Conservation (phyloP, 2,113 vertebrate genomes). For the Oreocharis arfaki region DNA sequence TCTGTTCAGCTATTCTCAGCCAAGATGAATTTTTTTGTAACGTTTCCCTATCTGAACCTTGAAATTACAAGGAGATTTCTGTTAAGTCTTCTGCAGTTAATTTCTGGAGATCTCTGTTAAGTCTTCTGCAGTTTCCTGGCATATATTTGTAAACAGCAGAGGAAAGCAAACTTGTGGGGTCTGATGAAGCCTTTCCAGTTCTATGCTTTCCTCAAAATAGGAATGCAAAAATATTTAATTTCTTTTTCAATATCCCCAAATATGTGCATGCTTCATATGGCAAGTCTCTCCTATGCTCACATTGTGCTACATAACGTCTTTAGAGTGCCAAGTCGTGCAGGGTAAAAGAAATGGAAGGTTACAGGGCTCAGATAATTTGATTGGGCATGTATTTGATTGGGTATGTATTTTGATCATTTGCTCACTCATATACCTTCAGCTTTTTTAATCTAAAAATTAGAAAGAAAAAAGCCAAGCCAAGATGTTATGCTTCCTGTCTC, state of each 20-base stretch:
- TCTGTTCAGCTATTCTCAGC: constrained; percentile 4
- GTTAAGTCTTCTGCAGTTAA: background rate
- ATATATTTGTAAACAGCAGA: background rate
- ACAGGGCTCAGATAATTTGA: background rate
- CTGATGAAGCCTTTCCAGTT: background rate
- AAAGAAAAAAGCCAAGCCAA: background rate
- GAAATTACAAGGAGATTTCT: background rate
- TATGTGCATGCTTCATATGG: background rate
- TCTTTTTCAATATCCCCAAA: background rate
- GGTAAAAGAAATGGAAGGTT: background rate
- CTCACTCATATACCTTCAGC: background rate
- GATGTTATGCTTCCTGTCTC: background rate
- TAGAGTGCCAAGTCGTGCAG: background rate
- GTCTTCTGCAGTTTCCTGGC: background rate
- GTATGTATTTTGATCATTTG: background rate
- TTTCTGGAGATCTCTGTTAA: background rate
- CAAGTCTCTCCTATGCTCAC: background rate
- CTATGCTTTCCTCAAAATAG: background rate
- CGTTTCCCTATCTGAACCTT: background rate
- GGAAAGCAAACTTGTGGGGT: background rate
- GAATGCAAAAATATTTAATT: background rate
- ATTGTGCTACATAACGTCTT: background rate
- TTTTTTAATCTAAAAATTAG: background rate
- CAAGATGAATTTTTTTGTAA: constrained; percentile 14
- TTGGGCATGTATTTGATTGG: too few relatives aligned